Conservation (phyloP, 2,888 invertebrate species). For the Nemurella pictetii region DNA sequence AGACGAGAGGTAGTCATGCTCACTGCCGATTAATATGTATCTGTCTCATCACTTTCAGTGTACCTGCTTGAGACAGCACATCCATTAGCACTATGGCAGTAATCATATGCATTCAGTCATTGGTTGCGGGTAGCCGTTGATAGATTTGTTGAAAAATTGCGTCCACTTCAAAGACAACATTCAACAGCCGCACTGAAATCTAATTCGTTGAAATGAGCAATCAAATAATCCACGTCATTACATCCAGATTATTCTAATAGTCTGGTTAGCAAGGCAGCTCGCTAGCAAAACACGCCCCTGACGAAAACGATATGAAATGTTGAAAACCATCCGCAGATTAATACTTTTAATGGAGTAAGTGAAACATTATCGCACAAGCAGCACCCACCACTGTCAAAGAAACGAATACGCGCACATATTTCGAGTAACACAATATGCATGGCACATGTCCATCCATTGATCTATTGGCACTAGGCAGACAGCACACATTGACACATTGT, state of each 20-base stretch:
- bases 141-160: too few relatives aligned
- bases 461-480: too few relatives aligned
- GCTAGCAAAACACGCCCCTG: neutral
- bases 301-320: neutral
- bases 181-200: neutral
- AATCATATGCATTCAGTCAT: too few relatives aligned
- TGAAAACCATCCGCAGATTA: neutral
- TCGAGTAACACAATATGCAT: neutral
- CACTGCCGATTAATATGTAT: too few relatives aligned
- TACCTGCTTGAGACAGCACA: too few relatives aligned
- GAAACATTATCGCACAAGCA: neutral
- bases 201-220: neutral
- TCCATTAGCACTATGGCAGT: too few relatives aligned
- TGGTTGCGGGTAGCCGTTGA: too few relatives aligned
- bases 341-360: neutral
- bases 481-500: neutral
- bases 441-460: neutral
- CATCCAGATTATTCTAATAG: neutral
- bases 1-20: too few relatives aligned
- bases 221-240: neutral
- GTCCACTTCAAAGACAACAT: neutral
- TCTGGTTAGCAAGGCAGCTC: neutral
- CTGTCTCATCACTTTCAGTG: too few relatives aligned
- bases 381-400: neutral
- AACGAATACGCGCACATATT: neutral